Percentiles rank a stretch among this genome's conserved stretches.
Conservation (phyloP, 2,888 invertebrate species). For the Phania funesta region DNA sequence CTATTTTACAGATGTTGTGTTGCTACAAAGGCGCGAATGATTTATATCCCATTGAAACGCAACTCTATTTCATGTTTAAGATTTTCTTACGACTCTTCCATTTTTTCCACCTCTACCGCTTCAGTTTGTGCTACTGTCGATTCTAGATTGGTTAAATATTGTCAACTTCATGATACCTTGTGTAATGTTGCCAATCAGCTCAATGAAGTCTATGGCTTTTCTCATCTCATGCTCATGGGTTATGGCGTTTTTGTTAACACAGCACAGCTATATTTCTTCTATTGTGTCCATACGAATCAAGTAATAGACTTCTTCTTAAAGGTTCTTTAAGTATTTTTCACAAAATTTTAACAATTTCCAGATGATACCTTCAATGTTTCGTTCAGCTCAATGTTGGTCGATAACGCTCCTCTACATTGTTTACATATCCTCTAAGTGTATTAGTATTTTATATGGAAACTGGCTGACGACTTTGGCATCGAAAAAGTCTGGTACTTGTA, state of each 20-base stretch:
- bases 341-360: background rate
- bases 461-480: conserved; percentile 79
- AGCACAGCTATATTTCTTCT: conserved; percentile 79
- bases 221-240: conserved; percentile 79
- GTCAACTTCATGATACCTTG: conserved; percentile 79
- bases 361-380: conserved; percentile 78
- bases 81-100: background rate
- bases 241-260: conserved; percentile 79
- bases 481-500: conserved; percentile 78
- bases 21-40: background rate
- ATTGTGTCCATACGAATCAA: conserved; percentile 77
- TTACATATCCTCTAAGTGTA: conserved; percentile 78
- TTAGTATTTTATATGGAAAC: conserved; percentile 77
- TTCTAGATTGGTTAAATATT: conserved; percentile 76
- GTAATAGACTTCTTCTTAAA: conserved; percentile 58
- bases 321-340: background rate
- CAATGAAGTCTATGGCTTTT: conserved; percentile 78
- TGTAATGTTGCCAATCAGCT: conserved; percentile 78
- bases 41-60: background rate
- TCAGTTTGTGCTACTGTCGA: conserved; percentile 72
- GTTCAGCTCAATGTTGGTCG: conserved; percentile 74
- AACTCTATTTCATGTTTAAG: background rate
- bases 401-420: conserved; percentile 74
- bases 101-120: background rate
- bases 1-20: conserved; percentile 27